Evolutionary conservation across 1,140 invertebrate genomes (phyloP), one percentile per base, ranked within the genome.

Genomic region (Drosophila auraria): DNA sequence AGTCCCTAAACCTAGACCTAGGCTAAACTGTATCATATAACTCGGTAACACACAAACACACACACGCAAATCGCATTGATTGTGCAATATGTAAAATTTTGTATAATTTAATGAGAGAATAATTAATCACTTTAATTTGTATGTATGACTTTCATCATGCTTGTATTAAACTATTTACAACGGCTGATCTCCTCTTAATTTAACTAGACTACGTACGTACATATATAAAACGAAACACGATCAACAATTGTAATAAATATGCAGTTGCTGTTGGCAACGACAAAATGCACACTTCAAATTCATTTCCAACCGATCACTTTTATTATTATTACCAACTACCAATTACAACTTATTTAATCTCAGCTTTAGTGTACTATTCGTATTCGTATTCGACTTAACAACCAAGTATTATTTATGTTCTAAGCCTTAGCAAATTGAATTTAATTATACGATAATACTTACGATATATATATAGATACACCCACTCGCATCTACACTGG

Each of bases 121-220:
- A 36, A 49, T 61, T 79, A 65, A 50, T 57, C 44, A 64, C 47
- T 45, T 42, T 79, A 30, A 65, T 49, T 44, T 73, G 68, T 73
- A 73, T 60, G 54, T 47, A 44, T 78, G 60, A 78, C 57, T 44
- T 51, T 78, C 76, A 50, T 60, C 76, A 57, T 60, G 66, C 56
- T 59, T 80, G 75, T 79, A 80, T 79, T 80, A 79, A 57, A 79
- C 78, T 80, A 66, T 78, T 58, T 66, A 80, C 75, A 84, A 89
- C 81, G 54, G 71, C 79, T 90, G 86, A 90, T 90, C 86, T 90
- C 86, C 86, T 86, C 60, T 86, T 90, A 90, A 90, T 91, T 90
- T 91, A 89, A 84, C 79, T 84, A 78, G 50, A 65, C 61, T 36
- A 65, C 66, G 56, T 20, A 14, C 14, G 17, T 38, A 38, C 4